These are phyloP conservation scores for Chiloscyllium plagiosum DNA, from an alignment of 2,113 vertebrate genomes.

Conservation along the genomic window DNA sequence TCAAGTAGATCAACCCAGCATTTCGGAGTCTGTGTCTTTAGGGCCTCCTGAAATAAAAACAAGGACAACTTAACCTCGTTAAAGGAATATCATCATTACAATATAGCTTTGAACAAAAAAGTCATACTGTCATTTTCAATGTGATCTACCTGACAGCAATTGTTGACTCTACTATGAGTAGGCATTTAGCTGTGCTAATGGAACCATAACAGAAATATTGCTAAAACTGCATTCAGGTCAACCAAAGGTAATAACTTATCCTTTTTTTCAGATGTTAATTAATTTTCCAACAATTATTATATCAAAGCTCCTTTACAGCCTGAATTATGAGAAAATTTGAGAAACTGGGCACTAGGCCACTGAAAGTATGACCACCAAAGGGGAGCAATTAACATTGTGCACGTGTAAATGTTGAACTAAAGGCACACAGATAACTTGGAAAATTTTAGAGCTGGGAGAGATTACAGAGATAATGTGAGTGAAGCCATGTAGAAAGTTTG, in stretches of 20 bases:
- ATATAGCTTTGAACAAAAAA: background rate
- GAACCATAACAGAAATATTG: background rate
- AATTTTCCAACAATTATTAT: background rate
- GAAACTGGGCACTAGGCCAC: background rate
- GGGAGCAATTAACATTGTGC: background rate
- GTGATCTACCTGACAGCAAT: background rate
- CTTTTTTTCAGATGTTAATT: background rate
- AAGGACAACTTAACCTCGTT: too few species aligned
- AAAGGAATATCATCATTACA: too few species aligned
- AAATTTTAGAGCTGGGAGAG: background rate
- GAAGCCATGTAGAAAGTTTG: background rate
- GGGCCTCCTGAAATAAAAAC: too few species aligned
- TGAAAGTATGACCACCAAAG: background rate
- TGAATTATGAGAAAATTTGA: background rate
- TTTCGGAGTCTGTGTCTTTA: too few species aligned
- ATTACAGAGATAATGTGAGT: background rate
- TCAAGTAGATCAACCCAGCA: too few species aligned
- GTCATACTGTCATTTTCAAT: background rate
- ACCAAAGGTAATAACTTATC: background rate
- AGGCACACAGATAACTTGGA: background rate
- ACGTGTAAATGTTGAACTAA: background rate
- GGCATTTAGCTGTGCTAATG: background rate
- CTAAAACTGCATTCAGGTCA: background rate
- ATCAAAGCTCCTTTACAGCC: background rate
- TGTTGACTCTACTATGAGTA: background rate